Percentiles rank a stretch among this genome's conserved stretches.
These are phyloP conservation scores for Micrasema longulum DNA, from an alignment of 1,140 invertebrate species.

Conservation along the genomic window DNA sequence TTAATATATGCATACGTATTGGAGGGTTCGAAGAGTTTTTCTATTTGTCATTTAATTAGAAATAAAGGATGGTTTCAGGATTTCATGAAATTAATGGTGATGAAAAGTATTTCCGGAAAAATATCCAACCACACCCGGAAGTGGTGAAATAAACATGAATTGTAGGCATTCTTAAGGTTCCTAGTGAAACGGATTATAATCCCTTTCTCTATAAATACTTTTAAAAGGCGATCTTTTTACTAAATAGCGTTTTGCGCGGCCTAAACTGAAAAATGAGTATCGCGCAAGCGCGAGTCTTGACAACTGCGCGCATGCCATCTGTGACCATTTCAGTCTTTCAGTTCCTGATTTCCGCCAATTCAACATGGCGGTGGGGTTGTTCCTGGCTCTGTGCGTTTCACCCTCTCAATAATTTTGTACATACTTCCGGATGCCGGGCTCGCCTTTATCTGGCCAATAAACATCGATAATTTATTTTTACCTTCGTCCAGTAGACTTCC, in stretches of 20 bases:
- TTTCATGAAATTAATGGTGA: too few species aligned
- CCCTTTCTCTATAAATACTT: neutral
- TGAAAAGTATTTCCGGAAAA: too few species aligned
- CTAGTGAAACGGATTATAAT: neutral
- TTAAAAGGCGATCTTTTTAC: neutral
- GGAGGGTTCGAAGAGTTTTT: too few species aligned
- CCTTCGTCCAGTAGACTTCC: neutral
- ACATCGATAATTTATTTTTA: neutral
- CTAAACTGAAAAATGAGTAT: neutral
- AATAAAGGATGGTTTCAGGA: too few species aligned
- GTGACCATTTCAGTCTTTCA: conserved; percentile 25
- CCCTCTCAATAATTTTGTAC: conserved; percentile 19
- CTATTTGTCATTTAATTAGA: too few species aligned
- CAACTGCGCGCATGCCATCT: conserved; percentile 15
- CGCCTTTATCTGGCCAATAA: neutral
- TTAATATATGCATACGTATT: too few species aligned
- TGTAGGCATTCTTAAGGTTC: neutral
- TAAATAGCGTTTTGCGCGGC: neutral
- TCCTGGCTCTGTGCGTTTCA: conserved; percentile 9
- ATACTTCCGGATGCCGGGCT: neutral
- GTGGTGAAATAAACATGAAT: neutral
- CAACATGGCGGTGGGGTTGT: conserved; percentile 39
- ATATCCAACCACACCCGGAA: neutral
- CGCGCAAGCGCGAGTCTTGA: conserved; percentile 11
- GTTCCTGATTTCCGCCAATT: conserved; percentile 35